Evolutionary conservation across 2,113 vertebrate genomes (phyloP), one percentile per base, ranked within the genome.

Genomic region (Stigmatopora argus): DNA sequence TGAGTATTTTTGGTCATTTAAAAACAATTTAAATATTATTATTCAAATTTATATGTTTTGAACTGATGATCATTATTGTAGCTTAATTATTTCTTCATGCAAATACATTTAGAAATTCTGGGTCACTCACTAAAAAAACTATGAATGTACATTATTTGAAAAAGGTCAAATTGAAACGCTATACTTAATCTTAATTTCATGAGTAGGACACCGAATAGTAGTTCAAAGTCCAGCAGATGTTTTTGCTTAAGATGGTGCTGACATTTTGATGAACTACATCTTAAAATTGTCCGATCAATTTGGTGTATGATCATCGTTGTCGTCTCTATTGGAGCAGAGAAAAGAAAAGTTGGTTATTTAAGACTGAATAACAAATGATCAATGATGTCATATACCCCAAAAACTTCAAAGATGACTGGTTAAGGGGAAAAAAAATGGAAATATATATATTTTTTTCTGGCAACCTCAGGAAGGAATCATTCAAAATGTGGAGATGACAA

Each of bases 171-270:
- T 14, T 5, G 2, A 31, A 56, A 23, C 7, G 21, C 23, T 12
- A 56, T 56, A 14, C 26, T 56, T 7, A 46, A 64, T 78, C 78
- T 61, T 9, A 64, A 62, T 82, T 79, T 78, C 71, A 66, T 81
- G 82, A 75, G 71, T 66, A 56, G 68, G 70, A 79, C 51, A 74
- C 23, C 49, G 47, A 70, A 83, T 68, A 81, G 71, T 64, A 75
- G 62, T 73, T 64, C 66, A 64, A 75, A 71, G 53, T 58, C 51
- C 31, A 73, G 66, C 83, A 83, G 79, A 83, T 86, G 83, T 69
- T 85, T 80, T 59, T 65, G 62, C 57, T 48, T 73, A 69, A 65
- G 69, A 56, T 15, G 53, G 21, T 14, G 14, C 13, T 2, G 53
- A 17, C 53, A 56, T 31, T 56, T 56, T 56, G 53, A 56, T 56